These are phyloP conservation scores for Gryllus longicercus DNA, from an alignment of 2,888 invertebrate genomes.

Conservation along the genomic window DNA sequence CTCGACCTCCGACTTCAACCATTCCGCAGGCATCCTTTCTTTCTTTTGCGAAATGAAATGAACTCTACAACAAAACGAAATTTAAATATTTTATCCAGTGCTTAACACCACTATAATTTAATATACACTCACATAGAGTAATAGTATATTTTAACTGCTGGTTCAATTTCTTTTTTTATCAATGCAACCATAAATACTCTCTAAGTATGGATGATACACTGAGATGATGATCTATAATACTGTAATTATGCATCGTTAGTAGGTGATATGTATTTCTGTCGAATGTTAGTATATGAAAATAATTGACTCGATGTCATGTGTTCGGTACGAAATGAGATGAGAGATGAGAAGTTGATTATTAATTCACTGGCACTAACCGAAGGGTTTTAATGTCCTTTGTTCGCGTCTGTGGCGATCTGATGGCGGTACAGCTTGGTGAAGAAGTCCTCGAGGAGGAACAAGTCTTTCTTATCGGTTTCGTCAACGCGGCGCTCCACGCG, in stretches of 20 bases:
- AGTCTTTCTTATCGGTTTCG: conserved; percentile 17
- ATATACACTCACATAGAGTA: conserved; percentile 8
- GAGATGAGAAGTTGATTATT: conserved; percentile 5
- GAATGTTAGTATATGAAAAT: conserved; percentile 8
- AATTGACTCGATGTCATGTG: conserved; percentile 7
- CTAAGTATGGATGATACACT: not conserved
- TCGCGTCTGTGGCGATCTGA: conserved; percentile 1
- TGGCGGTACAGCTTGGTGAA: conserved; percentile 20
- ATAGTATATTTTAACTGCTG: not conserved
- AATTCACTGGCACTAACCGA: conserved; percentile 1
- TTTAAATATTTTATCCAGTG: not conserved
- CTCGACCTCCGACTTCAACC: not conserved
- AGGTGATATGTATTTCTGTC: conserved; percentile 17
- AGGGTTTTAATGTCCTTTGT: not conserved
- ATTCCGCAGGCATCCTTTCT: not conserved
- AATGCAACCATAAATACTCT: conserved; percentile 3
- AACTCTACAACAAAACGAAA: not conserved
- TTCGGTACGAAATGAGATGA: conserved; percentile 17
- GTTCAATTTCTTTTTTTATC: not conserved
- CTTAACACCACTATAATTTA: conserved; percentile 9
- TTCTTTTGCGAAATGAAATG: not conserved
- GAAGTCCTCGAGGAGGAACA: conserved; percentile 18
- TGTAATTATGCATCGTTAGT: not conserved
- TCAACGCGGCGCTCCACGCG: not conserved
- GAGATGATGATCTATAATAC: conserved; percentile 4